Conservation (phyloP, 2,797 vertebrate genomes). For the Denticeps clupeoides region DNA sequence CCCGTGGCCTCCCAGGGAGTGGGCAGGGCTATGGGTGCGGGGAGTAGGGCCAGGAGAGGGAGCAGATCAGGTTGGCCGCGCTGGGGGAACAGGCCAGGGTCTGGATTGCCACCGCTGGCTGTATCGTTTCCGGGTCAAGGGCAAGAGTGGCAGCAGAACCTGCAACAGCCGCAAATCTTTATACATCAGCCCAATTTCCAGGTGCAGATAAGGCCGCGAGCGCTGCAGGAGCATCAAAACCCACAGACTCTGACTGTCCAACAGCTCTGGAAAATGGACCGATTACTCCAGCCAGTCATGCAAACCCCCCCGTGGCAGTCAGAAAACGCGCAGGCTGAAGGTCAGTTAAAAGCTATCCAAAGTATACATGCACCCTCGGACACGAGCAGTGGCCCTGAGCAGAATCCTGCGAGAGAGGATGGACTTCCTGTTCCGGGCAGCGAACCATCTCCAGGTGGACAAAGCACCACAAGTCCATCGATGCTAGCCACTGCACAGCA, state of each 20-base stretch:
- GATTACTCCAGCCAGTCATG: background rate
- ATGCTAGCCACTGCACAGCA: slow-evolving; percentile 22
- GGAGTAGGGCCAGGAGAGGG: slow-evolving; percentile 40
- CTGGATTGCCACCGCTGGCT: no score
- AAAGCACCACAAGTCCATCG: slow-evolving; percentile 36
- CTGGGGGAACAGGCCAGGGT: no score
- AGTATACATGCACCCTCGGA: no score
- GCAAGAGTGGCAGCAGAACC: slow-evolving; percentile 32
- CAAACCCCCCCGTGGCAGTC: slow-evolving; percentile 31
- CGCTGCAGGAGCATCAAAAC: slow-evolving; percentile 31
- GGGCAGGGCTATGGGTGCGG: slow-evolving; percentile 19
- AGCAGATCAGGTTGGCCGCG: slow-evolving; percentile 39
- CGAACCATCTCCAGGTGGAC: slow-evolving; percentile 21
- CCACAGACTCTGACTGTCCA: slow-evolving; percentile 40
- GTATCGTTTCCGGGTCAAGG: no score
- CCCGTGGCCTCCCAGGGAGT: slow-evolving; percentile 23
- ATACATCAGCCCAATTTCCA: slow-evolving; percentile 31
- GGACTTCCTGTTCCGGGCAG: slow-evolving; percentile 8
- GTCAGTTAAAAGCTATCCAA: no score
- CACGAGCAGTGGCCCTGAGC: no score
- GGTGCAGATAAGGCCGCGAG: slow-evolving; percentile 30
- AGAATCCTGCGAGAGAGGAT: slow-evolving; percentile 33
- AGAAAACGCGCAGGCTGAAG: slow-evolving; percentile 15
- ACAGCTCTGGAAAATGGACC: slow-evolving; percentile 20
- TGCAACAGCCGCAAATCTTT: slow-evolving; percentile 32